phyloP scores from a whole-genome alignment of 2,113 vertebrate genomes.

The Callopanchax toddi region DNA sequence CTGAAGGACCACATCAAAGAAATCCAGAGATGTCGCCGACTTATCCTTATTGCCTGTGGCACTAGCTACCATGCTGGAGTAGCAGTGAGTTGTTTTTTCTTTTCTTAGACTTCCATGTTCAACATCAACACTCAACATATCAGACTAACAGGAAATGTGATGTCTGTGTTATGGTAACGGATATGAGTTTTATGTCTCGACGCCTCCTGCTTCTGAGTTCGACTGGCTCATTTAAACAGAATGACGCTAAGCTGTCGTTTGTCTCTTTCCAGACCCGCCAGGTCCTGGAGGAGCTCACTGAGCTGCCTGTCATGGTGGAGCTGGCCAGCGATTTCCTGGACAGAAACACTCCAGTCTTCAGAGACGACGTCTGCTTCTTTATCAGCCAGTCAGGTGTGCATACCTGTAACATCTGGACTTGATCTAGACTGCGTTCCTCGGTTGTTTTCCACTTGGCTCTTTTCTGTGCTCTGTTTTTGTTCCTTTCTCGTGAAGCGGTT shows the following conservation, averaged over 20 bases:
- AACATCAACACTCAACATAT: constrained; percentile 1
- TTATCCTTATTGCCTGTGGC: constrained; percentile 97
- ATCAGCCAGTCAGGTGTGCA: constrained; percentile 95
- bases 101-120: not conserved
- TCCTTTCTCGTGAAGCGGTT: constrained; percentile 7
- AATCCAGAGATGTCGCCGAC: constrained; percentile 93
- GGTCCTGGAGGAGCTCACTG: constrained; percentile 95
- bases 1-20: constrained; percentile 99
- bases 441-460: constrained; percentile 10
- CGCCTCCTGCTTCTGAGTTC: not conserved
- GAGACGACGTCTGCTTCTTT: constrained; percentile 98
- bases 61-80: constrained; percentile 96
- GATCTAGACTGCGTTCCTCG: constrained; percentile 8
- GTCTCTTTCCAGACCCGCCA: constrained; percentile 88
- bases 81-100: constrained; percentile 89
- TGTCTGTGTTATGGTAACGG: constrained; percentile 21
- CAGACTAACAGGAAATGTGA: not conserved
- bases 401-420: constrained; percentile 20
- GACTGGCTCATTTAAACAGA: constrained; percentile 12
- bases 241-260: constrained; percentile 21
- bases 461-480: not conserved
- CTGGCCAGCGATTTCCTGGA: constrained; percentile 98
- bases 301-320: constrained; percentile 98
- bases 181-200: constrained; percentile 12
- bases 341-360: constrained; percentile 95